Evolutionary conservation across 2,797 vertebrate species (phyloP).

Genomic region (Onychomys leucogaster): DNA sequence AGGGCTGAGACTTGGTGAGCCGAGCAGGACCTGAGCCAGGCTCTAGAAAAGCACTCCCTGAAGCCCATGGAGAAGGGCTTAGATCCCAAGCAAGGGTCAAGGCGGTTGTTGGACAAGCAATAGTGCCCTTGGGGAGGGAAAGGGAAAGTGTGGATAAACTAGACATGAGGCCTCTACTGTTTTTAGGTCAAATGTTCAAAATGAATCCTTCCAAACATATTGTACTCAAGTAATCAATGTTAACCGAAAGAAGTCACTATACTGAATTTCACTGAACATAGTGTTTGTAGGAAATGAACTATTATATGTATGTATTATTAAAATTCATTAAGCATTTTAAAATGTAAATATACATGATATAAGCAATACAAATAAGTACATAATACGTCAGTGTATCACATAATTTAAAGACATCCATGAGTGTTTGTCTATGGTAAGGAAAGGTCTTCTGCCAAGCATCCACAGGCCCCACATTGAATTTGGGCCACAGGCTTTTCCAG

Average conservation of each 20-base stretch:
- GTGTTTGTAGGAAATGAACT: background rate
- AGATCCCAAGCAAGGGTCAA: background rate
- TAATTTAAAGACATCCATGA: background rate
- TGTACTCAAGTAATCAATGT: background rate
- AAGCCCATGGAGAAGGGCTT: background rate
- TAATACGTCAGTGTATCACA: background rate
- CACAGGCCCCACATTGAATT: fast-evolving
- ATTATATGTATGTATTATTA: background rate
- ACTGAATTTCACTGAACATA: background rate
- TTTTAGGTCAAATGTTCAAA: background rate
- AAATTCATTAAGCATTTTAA: constrained; percentile 29
- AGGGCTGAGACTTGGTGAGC: background rate
- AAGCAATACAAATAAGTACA: background rate
- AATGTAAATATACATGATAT: background rate
- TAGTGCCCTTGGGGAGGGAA: background rate
- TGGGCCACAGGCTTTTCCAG: background rate
- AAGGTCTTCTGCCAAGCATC: background rate
- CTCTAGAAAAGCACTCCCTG: background rate
- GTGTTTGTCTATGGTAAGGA: background rate
- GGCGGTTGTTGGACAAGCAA: fast-evolving
- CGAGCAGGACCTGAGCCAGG: background rate
- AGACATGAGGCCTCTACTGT: background rate
- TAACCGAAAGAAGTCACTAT: background rate
- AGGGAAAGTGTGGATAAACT: fast-evolving
- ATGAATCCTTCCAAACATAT: background rate